Evolutionary conservation across 2,888 invertebrate genomes (phyloP), one percentile per base, ranked within the genome.

Genomic region (Troides aeacus): DNA sequence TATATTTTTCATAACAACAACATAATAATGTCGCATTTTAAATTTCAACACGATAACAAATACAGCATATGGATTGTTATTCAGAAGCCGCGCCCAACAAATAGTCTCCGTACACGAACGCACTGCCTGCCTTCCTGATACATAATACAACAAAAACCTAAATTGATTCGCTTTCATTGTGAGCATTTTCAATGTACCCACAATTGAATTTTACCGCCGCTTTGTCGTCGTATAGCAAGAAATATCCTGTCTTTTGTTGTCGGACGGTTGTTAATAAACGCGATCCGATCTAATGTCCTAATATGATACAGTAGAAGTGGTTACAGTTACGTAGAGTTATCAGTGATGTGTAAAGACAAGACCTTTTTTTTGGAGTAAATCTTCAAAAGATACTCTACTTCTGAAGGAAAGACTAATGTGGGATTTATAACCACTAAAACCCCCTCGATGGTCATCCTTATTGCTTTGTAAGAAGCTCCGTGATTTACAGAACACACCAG

Each of bases 131-230:
- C 17, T n/a, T 21, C n/a, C 42, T 24, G 36, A 23, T 36, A 50
- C 36, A 62, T 58, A 8, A 42, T 58, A 60, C 39, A n/a, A 64
- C 53, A 53, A 69, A 62, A 64, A 64, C 53, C 18, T 64, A 69
- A 64, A 69, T 65, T 61, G 60, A 64, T 39, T 69, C 46, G 57
- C 46, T 62, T 46, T 21, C 46, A 69, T 24, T 62, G 50, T 50
- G 5, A 30, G 50, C 17, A 59, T 7, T 60, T 60, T 64, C 59
- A 68, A 64, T 64, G 64, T 17, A 17, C 15, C 39, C 24, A 64
- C 60, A 61, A 69, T 64, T 62, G 65, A 42, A 24, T 61, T 39
- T 50, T 56, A 61, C 58, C 30, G 7, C 39, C 64, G 57, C 18
- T 42, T 62, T 69, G 46, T 50, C 8, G 23, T 30, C 46, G 60